Percentiles rank a stretch among this genome's conserved stretches.
phyloP scores from a whole-genome alignment of 2,888 invertebrate species.

The Poecilus cupreus region DNA sequence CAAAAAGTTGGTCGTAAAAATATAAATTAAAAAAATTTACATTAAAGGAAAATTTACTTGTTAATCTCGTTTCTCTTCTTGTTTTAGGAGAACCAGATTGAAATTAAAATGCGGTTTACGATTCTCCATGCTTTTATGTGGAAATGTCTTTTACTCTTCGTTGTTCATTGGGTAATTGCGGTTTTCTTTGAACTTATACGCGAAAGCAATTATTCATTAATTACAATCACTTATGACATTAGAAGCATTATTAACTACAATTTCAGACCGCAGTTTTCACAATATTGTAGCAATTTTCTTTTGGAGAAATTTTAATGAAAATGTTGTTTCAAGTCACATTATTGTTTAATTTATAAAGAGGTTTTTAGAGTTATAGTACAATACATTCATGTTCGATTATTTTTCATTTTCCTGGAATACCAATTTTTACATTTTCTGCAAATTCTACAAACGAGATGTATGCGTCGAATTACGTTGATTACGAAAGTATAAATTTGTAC shows the following conservation, averaged over 20 bases:
- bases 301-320: too few species aligned
- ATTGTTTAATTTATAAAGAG: too few species aligned
- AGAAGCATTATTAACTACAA: neutral
- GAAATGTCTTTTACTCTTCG: neutral
- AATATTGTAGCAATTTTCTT: too few species aligned
- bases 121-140: conserved; percentile 20
- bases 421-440: too few species aligned
- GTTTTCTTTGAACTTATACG: conserved; percentile 16
- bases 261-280: neutral
- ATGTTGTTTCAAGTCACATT: too few species aligned
- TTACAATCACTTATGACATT: conserved; percentile 31
- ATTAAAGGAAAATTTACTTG: neutral
- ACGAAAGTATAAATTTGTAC: too few species aligned
- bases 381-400: too few species aligned
- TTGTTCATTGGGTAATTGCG: conserved; percentile 18
- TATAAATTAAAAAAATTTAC: neutral
- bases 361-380: too few species aligned
- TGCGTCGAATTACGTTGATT: too few species aligned
- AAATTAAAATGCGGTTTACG: conserved; percentile 14
- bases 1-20: neutral
- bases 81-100: neutral
- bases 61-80: neutral
- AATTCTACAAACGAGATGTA: too few species aligned
- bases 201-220: conserved; percentile 17
- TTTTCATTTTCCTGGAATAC: too few species aligned